Base-by-base conservation (phyloP, 1,140 invertebrate genomes). In the Cotesia chilonis region DNA sequence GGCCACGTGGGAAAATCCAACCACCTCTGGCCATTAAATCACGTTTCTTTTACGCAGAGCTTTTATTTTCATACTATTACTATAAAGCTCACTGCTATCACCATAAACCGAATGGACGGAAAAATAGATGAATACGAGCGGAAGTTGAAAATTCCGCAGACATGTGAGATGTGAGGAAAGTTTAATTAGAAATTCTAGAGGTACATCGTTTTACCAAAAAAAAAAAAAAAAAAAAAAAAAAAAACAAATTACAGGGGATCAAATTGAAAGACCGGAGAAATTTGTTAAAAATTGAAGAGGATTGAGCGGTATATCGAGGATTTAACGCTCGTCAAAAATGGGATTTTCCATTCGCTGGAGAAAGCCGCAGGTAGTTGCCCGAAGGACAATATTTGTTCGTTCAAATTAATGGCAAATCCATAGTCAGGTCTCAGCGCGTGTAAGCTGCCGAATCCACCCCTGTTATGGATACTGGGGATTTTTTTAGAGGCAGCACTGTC, bases 361-460 rank as follows among this genome's bases (percentile, higher is more conserved):
- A 65, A 47, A 28, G 74, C 75, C 74, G 77, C 79, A 82, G 81
- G 79, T 80, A 80, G 75, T 78, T 80, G 51, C 68, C 41, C 51
- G 68, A 38, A 52, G 74, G 81, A 80, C 81, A 84, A 83, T 79
- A 82, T 68, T 83, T 81, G 72, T 72, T 10, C 80, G 59, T 71
- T 80, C 68, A 77, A 84, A 83, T 83, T 84, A 84, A 84, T 84
- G 82, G 82, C 80, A 84, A 84, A 84, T 84, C 82, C 82, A 84
- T 84, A 84, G 82, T 81, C 68, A 71, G 66, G 66, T 71, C 65
- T 70, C 70, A 71, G 70, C 59, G 76, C 73, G 71, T 76, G 78
- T 68, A 68, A 79, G 71, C 74, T 73, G 65, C 59, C 57, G 55
- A 59, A 75, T 67, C 77, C 74, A 37, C 36, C 17, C 63, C 63